Base-by-base conservation (phyloP, 1,140 invertebrate species). In the Anagrus nilaparvatae region DNA sequence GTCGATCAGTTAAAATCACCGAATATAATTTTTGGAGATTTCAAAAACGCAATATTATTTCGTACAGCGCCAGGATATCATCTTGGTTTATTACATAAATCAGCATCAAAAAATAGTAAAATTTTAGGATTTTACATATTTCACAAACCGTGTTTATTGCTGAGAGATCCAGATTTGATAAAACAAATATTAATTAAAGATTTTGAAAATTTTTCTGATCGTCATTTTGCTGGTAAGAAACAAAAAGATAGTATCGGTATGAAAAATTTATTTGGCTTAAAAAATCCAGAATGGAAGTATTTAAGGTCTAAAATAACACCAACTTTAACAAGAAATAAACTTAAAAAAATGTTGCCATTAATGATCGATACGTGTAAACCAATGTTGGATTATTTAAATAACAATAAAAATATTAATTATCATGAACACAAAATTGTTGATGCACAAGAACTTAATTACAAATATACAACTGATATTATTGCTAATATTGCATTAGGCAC, bases 401-500 rank as follows among this genome's bases (percentile, higher is more conserved):
- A 23, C n/a, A n/a, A n/a, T n/a, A n/a, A 25, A 25, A 5, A 12
- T 25, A 7, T 25, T 25, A 25, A 7, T 12, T 25, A 7, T 25
- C 12, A 25, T 12, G 5, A 46, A 43, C 4, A 19, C 27, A 0
- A 47, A 27, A 16, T 55, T 5, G 33, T 62, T 8, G 59, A 65
- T 25, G 66, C 51, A 0, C 71, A 70, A 39, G 64, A 73, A 13
- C 32, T 71, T 0, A 62, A 60, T 42, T 56, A 63, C 0, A 65
- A 60, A 32, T 76, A 67, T 29, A 65, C 72, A 1, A 75, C 72
- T 0, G 73, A 77, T 53, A 51, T 73, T 1, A 76, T 77, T 13
- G 68, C 69, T 0, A 70, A 66, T 0, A 55, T 69, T 13, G 74
- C 71, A 0, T 73, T 72, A 47, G 76, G 74, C 0, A 56, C 73